Evolutionary conservation across 2,113 vertebrate species (phyloP).

Genomic region (Scopus umbretta): DNA sequence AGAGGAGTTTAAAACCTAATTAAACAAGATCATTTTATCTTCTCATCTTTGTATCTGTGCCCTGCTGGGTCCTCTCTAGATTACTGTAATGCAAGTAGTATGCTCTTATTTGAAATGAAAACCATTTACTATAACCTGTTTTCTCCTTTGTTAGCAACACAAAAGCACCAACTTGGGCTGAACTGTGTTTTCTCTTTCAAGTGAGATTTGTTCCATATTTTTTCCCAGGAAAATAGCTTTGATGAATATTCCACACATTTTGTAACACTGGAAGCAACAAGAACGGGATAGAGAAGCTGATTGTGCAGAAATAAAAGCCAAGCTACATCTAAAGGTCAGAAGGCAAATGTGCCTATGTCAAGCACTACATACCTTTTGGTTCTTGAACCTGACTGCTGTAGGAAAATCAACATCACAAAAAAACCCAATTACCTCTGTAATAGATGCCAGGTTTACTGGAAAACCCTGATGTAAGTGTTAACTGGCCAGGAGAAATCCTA

Average conservation of each 20-base stretch:
- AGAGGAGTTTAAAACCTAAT: not conserved
- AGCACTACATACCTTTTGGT: not conserved
- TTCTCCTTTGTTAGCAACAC: not conserved
- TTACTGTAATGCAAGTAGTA: not conserved
- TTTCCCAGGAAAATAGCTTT: not conserved
- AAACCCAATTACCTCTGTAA: not conserved
- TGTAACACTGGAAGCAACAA: not conserved
- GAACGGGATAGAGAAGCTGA: not conserved
- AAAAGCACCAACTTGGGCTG: not conserved
- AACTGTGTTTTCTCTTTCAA: not conserved
- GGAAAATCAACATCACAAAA: not conserved
- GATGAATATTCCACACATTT: slow-evolving; percentile 31
- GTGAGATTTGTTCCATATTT: not conserved
- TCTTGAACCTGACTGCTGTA: not conserved
- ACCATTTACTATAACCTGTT: not conserved
- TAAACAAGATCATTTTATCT: not conserved
- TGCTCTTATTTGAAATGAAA: not conserved
- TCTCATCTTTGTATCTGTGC: not conserved
- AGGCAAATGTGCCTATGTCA: slow-evolving; percentile 4
- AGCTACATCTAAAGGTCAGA: slow-evolving; percentile 5
- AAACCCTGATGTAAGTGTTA: not conserved
- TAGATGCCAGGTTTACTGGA: not conserved
- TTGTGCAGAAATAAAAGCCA: not conserved
- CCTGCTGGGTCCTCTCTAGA: not conserved
- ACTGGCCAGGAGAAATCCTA: not conserved